Percentiles rank a stretch among this genome's conserved stretches.
These are phyloP conservation scores for Meganola albula DNA, from an alignment of 2,888 invertebrate genomes.

Conservation along the genomic window DNA sequence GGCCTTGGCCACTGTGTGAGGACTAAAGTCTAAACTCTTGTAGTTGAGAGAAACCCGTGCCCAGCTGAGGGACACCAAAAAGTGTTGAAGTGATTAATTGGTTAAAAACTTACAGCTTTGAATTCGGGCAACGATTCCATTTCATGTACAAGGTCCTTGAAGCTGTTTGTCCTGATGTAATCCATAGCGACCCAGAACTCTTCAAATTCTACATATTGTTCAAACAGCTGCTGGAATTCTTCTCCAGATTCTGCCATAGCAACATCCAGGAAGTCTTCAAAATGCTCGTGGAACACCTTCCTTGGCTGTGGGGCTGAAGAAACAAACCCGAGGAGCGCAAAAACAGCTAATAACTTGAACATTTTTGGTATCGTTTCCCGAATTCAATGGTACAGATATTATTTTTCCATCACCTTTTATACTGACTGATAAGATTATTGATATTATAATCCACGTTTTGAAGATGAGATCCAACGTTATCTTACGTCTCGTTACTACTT, in stretches of 20 bases:
- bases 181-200: conserved; percentile 41
- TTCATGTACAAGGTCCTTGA: conserved; percentile 48
- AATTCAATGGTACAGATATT: conserved; percentile 20
- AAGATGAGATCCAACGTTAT: too few species aligned
- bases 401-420: conserved; percentile 27
- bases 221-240: neutral
- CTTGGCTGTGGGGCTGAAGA: conserved; percentile 42
- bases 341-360: conserved; percentile 43
- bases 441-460: too few species aligned
- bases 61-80: too few species aligned
- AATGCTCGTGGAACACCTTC: neutral
- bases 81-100: too few species aligned
- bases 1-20: too few species aligned
- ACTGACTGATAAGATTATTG: conserved; percentile 21
- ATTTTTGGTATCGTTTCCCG: conserved; percentile 23
- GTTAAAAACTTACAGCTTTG: conserved; percentile 47
- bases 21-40: too few species aligned
- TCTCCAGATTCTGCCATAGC: neutral
- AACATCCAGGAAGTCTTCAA: neutral
- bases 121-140: conserved; percentile 59
- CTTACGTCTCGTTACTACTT: too few species aligned
- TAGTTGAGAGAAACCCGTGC: too few species aligned
- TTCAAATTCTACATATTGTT: conserved; percentile 44
- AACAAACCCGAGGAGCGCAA: conserved; percentile 39
- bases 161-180: conserved; percentile 43